Conservation (phyloP, 2,797 vertebrate genomes). For the Enteromius treurensis region DNA sequence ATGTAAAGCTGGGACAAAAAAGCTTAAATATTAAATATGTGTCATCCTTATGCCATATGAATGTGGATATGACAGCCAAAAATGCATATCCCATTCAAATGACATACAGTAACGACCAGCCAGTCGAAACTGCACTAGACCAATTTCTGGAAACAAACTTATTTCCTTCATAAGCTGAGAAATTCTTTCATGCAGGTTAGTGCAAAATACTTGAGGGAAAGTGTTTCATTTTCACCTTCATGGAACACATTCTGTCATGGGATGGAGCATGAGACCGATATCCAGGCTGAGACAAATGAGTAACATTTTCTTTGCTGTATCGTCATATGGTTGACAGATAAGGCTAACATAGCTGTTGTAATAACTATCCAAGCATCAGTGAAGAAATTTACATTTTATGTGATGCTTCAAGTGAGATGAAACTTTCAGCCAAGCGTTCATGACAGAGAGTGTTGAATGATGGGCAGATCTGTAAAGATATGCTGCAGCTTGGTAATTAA, state of each 20-base stretch:
- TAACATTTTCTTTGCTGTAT: slow-evolving; percentile 15
- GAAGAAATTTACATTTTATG: not conserved
- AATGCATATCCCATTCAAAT: slow-evolving; percentile 46
- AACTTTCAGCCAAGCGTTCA: slow-evolving; percentile 39
- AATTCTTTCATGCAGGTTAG: slow-evolving; percentile 77
- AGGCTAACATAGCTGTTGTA: not conserved
- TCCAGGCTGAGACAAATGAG: not conserved
- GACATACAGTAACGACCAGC: slow-evolving; percentile 35
- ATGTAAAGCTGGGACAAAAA: slow-evolving; percentile 29
- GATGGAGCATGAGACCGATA: slow-evolving; percentile 30
- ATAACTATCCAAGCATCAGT: slow-evolving; percentile 33
- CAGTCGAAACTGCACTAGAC: slow-evolving; percentile 33
- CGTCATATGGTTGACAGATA: slow-evolving; percentile 19
- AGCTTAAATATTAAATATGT: slow-evolving; percentile 11
- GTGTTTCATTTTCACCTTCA: slow-evolving; percentile 37
- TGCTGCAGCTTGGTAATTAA: slow-evolving; percentile 74
- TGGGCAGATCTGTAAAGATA: slow-evolving; percentile 54
- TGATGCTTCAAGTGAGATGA: slow-evolving; percentile 36
- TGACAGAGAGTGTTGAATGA: slow-evolving; percentile 56
- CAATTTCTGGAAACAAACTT: slow-evolving; percentile 31
- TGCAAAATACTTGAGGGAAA: slow-evolving; percentile 46
- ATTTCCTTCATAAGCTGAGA: slow-evolving; percentile 59
- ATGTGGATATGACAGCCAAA: slow-evolving; percentile 29
- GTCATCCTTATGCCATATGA: slow-evolving; percentile 52
- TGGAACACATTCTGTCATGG: slow-evolving; percentile 62